These are phyloP conservation scores for Poeciliopsis turrubarensis DNA, from an alignment of 2,113 vertebrate species.

Conservation along the genomic window DNA sequence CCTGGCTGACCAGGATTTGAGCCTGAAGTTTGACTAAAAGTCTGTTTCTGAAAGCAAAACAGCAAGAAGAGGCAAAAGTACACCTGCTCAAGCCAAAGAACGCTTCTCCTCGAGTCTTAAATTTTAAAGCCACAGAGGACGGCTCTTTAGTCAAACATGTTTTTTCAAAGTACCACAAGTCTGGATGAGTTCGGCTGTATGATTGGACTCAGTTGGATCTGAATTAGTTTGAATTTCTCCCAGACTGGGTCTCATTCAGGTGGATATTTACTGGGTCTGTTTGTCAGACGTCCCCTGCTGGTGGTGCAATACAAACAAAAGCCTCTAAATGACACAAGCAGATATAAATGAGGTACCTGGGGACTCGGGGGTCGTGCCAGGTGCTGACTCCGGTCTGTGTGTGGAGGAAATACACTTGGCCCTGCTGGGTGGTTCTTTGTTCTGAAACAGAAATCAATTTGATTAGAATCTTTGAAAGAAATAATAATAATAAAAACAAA, in stretches of 20 bases:
- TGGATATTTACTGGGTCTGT: neutral
- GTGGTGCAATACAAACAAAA: neutral
- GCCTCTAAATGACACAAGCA: neutral
- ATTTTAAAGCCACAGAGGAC: slow-evolving; percentile 13
- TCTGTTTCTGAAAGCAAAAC: slow-evolving; percentile 22
- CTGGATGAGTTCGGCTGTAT: neutral
- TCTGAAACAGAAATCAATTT: slow-evolving; percentile 77
- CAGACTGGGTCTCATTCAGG: neutral
- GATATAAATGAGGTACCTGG: slow-evolving; percentile 80
- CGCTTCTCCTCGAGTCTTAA: slow-evolving; percentile 21
- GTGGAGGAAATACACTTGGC: slow-evolving; percentile 96
- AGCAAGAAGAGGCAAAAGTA: slow-evolving; percentile 31
- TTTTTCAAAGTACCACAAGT: neutral
- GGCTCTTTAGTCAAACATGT: neutral
- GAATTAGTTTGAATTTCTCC: neutral
- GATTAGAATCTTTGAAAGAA: neutral
- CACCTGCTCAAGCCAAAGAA: slow-evolving; percentile 10
- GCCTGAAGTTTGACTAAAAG: slow-evolving; percentile 29
- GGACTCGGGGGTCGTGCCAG: slow-evolving; percentile 95
- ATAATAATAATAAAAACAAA: neutral
- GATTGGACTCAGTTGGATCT: neutral
- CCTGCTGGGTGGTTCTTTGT: slow-evolving; percentile 96
- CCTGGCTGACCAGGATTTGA: slow-evolving; percentile 29
- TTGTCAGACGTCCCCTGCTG: neutral
- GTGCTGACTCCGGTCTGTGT: slow-evolving; percentile 98